Evolutionary conservation across 2,113 vertebrate genomes (phyloP).

Genomic region (Dicerorhinus sumatrensis): DNA sequence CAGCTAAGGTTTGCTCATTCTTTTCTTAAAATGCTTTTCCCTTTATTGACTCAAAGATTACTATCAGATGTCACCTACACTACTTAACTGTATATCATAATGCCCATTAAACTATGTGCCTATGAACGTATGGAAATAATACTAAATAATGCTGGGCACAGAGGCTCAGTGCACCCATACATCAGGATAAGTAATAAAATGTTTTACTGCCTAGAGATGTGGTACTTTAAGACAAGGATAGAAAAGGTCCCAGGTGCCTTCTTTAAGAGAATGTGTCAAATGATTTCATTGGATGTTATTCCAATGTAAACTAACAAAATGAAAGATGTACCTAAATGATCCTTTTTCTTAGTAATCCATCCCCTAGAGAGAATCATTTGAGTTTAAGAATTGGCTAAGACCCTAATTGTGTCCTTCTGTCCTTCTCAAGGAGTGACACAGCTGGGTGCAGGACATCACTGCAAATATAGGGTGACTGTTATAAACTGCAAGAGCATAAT

Average conservation of each 20-base stretch:
- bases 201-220: slow-evolving; percentile 54
- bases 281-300: slow-evolving; percentile 4
- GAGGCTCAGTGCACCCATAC: slow-evolving; percentile 61
- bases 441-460: neutral
- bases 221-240: slow-evolving; percentile 47
- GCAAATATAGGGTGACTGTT: neutral
- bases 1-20: slow-evolving; percentile 56
- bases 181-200: slow-evolving; percentile 72
- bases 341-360: neutral
- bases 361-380: slow-evolving; percentile 17
- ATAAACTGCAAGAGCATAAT: neutral
- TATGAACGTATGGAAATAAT: slow-evolving; percentile 72
- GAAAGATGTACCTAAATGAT: neutral
- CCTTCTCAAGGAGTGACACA: slow-evolving; percentile 45
- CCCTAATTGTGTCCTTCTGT: slow-evolving; percentile 42
- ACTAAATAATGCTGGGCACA: slow-evolving; percentile 70
- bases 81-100: slow-evolving; percentile 64
- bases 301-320: slow-evolving; percentile 36
- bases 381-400: slow-evolving; percentile 49
- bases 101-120: slow-evolving; percentile 71
- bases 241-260: slow-evolving; percentile 56
- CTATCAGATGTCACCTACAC: slow-evolving; percentile 69
- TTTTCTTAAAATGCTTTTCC: slow-evolving; percentile 67
- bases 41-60: slow-evolving; percentile 80
- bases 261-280: slow-evolving; percentile 62